Evolutionary conservation across 2,888 invertebrate species (phyloP).

Genomic region (Leptogaster cylindrica): DNA sequence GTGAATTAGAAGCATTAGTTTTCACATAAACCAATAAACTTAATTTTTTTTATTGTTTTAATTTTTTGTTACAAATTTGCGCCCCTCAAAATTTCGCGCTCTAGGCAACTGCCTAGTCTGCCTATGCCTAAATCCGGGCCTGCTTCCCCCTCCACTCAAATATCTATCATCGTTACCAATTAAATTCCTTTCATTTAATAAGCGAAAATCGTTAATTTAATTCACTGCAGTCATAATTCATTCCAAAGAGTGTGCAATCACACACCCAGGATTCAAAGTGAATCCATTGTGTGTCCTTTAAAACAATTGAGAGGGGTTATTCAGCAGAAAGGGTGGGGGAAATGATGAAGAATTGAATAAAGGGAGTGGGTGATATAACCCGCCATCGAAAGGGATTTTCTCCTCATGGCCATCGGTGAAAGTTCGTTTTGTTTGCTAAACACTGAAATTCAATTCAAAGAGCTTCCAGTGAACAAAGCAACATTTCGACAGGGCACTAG

Average conservation of each 20-base stretch:
- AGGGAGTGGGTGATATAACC: too few relatives aligned
- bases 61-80: too few relatives aligned
- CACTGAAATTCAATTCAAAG: conserved; percentile 22
- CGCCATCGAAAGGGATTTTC: too few relatives aligned
- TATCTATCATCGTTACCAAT: conserved; percentile 26
- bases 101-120: too few relatives aligned
- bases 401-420: background rate
- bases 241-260: conserved; percentile 27
- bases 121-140: too few relatives aligned
- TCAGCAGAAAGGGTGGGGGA: too few relatives aligned
- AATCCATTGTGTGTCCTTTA: conserved; percentile 10
- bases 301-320: too few relatives aligned
- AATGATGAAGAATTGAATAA: too few relatives aligned
- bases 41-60: too few relatives aligned
- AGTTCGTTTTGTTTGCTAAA: conserved; percentile 7
- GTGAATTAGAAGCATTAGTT: too few relatives aligned
- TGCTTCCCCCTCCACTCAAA: conserved; percentile 5
- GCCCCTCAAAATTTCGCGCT: too few relatives aligned
- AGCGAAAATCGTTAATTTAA: conserved; percentile 43
- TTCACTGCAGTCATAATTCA: conserved; percentile 44
- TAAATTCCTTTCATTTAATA: conserved; percentile 44
- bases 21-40: too few relatives aligned
- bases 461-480: conserved; percentile 23
- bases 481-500: conserved; percentile 4
- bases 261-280: conserved; percentile 17